Evolutionary conservation across 2,888 invertebrate genomes (phyloP), one percentile per base, ranked within the genome.

Genomic region (Orthosia cruda): DNA sequence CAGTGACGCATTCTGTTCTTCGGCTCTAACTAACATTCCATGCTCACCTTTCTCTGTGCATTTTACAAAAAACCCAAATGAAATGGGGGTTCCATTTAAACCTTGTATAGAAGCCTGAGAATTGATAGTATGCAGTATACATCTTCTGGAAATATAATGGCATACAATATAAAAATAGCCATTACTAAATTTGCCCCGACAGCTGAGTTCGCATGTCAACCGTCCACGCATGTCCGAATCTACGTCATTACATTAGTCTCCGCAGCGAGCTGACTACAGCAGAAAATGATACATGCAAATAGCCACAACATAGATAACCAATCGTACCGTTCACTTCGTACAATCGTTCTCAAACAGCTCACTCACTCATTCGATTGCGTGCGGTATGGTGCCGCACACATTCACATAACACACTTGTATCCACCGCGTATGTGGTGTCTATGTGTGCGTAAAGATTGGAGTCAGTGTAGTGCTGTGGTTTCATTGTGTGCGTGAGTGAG

Each of bases 271-370:
- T 91, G 92, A 93, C 90, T 91, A 88, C 91, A 87, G 89, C 90
- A 89, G 89, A 93, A 94, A 92, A 93, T 94, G 93, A 93, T 93
- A 92, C 90, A 93, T 93, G 93, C 91, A 93, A 93, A 94, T 85
- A 85, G 85, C 81, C 71, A 63, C 75, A 71, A 62, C 66, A 80
- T 65, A 70, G 71, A 86, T 84, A 75, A 74, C 77, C 84, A 80
- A 80, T 83, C 69, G 70, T 64, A 71, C 62, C 84, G 52, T 86
- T 86, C 77, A 80, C 49, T 86, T 59, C 74, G 57, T 69, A 71
- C 81, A 69, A 62, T 69, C 74, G 63, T 71, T 77, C 74, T 57
- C 70, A 45, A 80, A 77, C 64, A 62, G 80, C 64, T 84, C 86
- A 77, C 74, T 71, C 86, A 83, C 71, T 64, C 86, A 83, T 70